A percentile compares a stretch with the other conserved stretches of the same genome.
phyloP scores from a whole-genome alignment of 2,113 vertebrate genomes.

The Nansenia antarctica region DNA sequence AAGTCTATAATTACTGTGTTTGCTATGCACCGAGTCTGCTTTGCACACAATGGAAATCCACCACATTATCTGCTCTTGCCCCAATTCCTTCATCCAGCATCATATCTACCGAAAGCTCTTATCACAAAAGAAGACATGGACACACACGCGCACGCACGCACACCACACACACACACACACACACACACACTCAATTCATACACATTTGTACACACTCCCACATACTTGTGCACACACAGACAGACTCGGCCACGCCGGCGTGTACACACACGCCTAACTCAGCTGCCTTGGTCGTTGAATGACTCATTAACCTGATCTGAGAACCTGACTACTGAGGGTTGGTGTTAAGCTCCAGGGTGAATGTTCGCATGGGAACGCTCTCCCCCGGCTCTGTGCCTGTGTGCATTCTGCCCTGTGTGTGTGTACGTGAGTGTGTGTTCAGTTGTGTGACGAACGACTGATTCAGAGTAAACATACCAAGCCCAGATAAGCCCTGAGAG shows the following conservation, averaged over 20 bases:
- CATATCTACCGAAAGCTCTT: too few relatives aligned
- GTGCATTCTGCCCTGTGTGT: too few relatives aligned
- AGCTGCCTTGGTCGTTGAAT: background rate
- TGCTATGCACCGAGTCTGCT: too few relatives aligned
- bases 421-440: constrained; percentile 5
- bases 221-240: too few relatives aligned
- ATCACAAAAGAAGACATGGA: background rate
- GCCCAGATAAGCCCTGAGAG: background rate
- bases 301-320: background rate
- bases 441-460: background rate
- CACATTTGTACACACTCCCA: background rate
- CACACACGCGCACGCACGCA: too few relatives aligned
- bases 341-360: background rate
- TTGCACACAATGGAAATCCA: too few relatives aligned
- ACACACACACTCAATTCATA: background rate
- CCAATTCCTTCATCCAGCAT: background rate
- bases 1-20: too few relatives aligned
- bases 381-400: too few relatives aligned
- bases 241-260: too few relatives aligned
- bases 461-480: background rate
- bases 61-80: background rate
- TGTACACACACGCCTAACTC: background rate
- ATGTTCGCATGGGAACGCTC: background rate
- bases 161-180: background rate
- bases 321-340: background rate